Evolutionary conservation across 1,140 invertebrate species (phyloP), one percentile per base, ranked within the genome.

Genomic region (Drosophila watanabei): DNA sequence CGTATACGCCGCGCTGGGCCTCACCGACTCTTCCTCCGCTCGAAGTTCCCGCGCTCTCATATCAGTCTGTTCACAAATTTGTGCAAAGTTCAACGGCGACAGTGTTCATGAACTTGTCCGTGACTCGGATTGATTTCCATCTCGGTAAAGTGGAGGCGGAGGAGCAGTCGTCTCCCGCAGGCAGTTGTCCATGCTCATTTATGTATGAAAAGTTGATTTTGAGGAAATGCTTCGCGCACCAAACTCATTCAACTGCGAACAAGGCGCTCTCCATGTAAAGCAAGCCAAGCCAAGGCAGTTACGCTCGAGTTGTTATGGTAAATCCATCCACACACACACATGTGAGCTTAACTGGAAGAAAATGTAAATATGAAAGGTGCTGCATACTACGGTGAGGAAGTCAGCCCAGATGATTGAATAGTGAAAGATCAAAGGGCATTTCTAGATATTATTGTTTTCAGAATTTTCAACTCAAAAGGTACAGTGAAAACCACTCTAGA

Each of bases 41-140:
- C 28, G 16, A 20, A 14, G 39, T 37, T 69, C 11, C 68, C 33
- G 14, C 54, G 32, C 33, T 46, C 63, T 56, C n/a, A 35, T 71
- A 71, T 46, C 68, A 18, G 56, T 49, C 51, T 69, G 54, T 8
- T 51, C 52, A 46, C 59, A 30, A 32, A 72, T 41, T 73, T 60
- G 45, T 49, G 24, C 39, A 57, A 73, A 75, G 69, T 75, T 83
- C 64, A 83, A 43, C 37, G 18, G 70, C 32, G 33, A 60, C 61
- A 54, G 30, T 81, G 76, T 59, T 68, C 81, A 75, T 90, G 86
- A 87, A 87, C 84, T 87, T 87, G 84, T 70, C 76, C 35, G 49
- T 60, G 61, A 59, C 30, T 82, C 39, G 39, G 56, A 71, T 43
- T 39, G 68, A 70, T 69, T 70, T 45, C 48, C 64, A 45, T 45